phyloP scores from a whole-genome alignment of 2,888 invertebrate genomes.

The Pristionchus japonicus region DNA sequence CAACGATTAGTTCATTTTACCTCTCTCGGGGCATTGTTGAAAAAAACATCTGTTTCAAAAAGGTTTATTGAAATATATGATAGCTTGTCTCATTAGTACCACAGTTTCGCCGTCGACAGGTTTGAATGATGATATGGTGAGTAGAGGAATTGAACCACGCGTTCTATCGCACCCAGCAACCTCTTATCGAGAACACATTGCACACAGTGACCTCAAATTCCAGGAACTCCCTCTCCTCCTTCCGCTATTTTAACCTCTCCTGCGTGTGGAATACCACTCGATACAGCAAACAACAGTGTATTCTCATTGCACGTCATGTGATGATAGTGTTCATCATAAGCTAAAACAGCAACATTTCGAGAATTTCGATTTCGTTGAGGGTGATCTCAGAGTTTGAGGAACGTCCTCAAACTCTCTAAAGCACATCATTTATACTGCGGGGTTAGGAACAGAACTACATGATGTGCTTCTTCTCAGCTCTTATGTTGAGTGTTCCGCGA shows the following conservation, averaged over 20 bases:
- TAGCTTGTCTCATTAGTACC: no score
- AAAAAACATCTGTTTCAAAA: no score
- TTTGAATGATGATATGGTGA: no score
- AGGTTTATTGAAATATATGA: no score
- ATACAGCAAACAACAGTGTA: not conserved
- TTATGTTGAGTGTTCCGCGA: conserved; percentile 29
- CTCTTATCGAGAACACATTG: not conserved
- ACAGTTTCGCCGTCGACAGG: no score
- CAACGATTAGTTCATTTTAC: not conserved
- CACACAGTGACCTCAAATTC: not conserved
- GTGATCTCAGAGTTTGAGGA: not conserved
- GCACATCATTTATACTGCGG: not conserved
- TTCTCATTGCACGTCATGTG: not conserved
- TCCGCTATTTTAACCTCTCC: no score
- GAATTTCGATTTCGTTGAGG: not conserved
- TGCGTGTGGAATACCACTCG: no score
- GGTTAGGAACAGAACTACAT: not conserved
- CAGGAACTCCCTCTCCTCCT: not conserved
- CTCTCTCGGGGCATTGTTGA: no score
- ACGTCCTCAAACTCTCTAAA: not conserved
- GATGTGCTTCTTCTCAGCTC: conserved; percentile 8
- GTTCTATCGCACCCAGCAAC: not conserved
- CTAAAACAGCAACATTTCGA: not conserved
- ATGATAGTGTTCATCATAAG: no score
- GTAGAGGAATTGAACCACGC: not conserved